Evolutionary conservation across 2,888 invertebrate species (phyloP), one percentile per base, ranked within the genome.

Genomic region (Agrilus biguttatus): DNA sequence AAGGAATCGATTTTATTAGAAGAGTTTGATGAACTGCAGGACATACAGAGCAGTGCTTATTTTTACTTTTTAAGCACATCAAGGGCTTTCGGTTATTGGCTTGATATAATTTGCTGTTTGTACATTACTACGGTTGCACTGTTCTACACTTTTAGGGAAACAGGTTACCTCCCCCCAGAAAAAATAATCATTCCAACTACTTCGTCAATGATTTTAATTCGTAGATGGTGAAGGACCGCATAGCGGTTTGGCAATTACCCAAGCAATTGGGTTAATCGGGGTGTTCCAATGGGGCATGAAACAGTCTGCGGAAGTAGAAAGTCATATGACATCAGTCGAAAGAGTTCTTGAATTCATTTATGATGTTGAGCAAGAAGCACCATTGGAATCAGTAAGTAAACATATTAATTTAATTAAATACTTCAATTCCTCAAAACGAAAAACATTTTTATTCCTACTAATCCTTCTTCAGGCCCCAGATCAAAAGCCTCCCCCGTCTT

Each of bases 71-170:
- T 85, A 34, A 71, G 76, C 1, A 61, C 59, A 8, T 51, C 62
- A 0, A 72, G 83, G 49, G 83, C 84, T 59, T 81, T 87, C 55
- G 83, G 82, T 2, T 74, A 82, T 43, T 76, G 79, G 64, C 65
- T 86, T 39, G 87, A 88, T 57, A 66, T 78, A 53, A 67, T 83
- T 37, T 83, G 82, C 52, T 68, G 77, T 1, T 6, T 78, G 3
- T 85, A 80, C 61, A 77, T 85, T 44, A 66, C 71, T 1, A 52
- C 74, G 8, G 80, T 84, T 0, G 75, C 80, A 1, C 67, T 78
- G 80, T 57, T 61, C 81, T 8, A 63, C 81, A 8, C 3, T 36
- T 5, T 33, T 36, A 34, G 23, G 36, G 1, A 33, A 40, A 14
- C 28, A 39, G 34, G 33, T 36, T 14, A 8, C 2, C 4, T 36